Conservation (phyloP, 53 echinoderm and acorn worm species). For the Zoroaster sp. region DNA sequence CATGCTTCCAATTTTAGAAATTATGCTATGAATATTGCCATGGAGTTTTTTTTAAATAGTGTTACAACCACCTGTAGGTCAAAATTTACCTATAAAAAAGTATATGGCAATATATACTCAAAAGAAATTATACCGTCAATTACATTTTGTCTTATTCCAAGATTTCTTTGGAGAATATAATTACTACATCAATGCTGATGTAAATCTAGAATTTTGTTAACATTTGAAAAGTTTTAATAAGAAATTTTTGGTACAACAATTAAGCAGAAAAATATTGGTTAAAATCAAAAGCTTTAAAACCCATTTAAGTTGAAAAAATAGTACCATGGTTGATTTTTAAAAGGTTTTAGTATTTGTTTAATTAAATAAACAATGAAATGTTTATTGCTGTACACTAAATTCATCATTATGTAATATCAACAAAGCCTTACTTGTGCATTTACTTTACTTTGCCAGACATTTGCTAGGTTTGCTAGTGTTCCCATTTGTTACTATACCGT, state of each 20-base stretch:
- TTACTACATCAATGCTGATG: background rate
- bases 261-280: background rate
- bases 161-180: too few relatives aligned
- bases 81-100: too few relatives aligned
- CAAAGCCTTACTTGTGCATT: background rate
- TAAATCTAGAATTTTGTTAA: background rate
- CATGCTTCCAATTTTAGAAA: too few relatives aligned
- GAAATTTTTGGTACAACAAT: background rate
- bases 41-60: too few relatives aligned
- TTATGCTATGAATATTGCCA: too few relatives aligned
- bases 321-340: background rate
- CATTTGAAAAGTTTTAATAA: background rate
- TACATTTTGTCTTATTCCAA: too few relatives aligned
- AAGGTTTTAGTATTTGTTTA: background rate
- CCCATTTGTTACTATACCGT: constrained; percentile 31
- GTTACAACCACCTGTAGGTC: too few relatives aligned
- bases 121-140: too few relatives aligned
- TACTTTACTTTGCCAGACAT: constrained; percentile 13
- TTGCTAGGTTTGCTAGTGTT: constrained; percentile 19
- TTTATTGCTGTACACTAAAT: background rate
- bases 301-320: background rate
- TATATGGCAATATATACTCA: too few relatives aligned
- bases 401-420: background rate
- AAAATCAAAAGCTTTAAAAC: background rate
- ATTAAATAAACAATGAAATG: background rate